These are phyloP conservation scores for Ciconia nigra DNA, from an alignment of 2,797 vertebrate species.

Conservation along the genomic window DNA sequence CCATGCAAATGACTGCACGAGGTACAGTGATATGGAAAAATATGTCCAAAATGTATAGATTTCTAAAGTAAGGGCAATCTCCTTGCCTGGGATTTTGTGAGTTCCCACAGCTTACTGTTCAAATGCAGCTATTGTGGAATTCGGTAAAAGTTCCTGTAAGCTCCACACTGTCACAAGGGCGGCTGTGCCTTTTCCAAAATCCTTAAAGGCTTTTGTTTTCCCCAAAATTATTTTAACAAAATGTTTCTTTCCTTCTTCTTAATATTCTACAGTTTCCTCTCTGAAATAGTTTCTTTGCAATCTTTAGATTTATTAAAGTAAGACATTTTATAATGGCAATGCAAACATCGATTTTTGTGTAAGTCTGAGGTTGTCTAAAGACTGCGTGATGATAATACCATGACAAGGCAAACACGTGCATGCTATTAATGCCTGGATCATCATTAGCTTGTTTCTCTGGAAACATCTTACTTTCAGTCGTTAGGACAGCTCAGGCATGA, in stretches of 20 bases:
- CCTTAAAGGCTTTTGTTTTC: background rate
- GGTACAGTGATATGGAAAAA: background rate
- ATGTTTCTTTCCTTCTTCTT: constrained; percentile 5
- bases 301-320: background rate
- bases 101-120: background rate
- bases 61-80: background rate
- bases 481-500: background rate
- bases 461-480: background rate
- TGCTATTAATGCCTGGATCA: background rate
- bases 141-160: background rate
- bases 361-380: background rate
- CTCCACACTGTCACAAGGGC: background rate
- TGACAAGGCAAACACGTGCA: background rate
- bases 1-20: background rate
- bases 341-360: background rate
- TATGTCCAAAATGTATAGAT: background rate
- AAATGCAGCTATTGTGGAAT: background rate
- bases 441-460: background rate
- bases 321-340: background rate
- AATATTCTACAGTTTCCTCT: background rate
- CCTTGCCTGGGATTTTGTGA: background rate
- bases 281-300: background rate
- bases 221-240: constrained; percentile 3
- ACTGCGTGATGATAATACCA: background rate
- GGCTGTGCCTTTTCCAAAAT: background rate